Evolutionary conservation across 2,888 invertebrate species (phyloP), one percentile per base, ranked within the genome.

Genomic region (Rhabditophanes sp.): DNA sequence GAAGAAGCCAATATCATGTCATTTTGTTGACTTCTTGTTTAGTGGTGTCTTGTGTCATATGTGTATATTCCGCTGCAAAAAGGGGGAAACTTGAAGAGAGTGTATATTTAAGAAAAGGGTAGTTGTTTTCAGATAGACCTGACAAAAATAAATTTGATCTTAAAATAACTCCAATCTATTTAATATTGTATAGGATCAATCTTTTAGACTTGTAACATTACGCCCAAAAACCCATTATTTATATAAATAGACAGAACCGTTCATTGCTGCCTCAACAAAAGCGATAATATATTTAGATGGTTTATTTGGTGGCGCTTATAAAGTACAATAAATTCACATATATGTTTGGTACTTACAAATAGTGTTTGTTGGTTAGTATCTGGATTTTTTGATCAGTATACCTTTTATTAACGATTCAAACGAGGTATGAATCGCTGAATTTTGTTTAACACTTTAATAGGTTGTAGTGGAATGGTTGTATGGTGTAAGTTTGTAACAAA

Each of bases 161-260:
- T 25, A 8, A 9, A 25, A 9, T 9, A 3, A 9, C 2, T 25
- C 17, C 2, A 25, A 17, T 25, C 3, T 9, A 2, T 25, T 25
- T 25, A 17, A 17, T 18, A 18, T n/a, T n/a, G n/a, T n/a, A n/a
- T n/a, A n/a, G n/a, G n/a, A n/a, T n/a, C n/a, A n/a, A n/a, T n/a
- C n/a, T n/a, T n/a, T n/a, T n/a, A n/a, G n/a, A n/a, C n/a, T n/a
- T n/a, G 16, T 25, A 16, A 9, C 25, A 9, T 25, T 3, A 17
- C 9, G 8, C 8, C 3, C 9, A 9, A 25, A 17, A 17, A 1
- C 25, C 25, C 25, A 25, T 25, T 18, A 9, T 17, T 25, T 18
- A 25, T 25, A 7, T 25, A 17, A 25, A 25, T 17, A 25, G 18
- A 16, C 25, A 25, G 18, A 9, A 25, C 25, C 18, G 25, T 17